Evolutionary conservation across 30 jellyfish, hydroid and myxozoan species (phyloP), one percentile per base, ranked within the genome.

Genomic region (Clytia hemisphaerica): DNA sequence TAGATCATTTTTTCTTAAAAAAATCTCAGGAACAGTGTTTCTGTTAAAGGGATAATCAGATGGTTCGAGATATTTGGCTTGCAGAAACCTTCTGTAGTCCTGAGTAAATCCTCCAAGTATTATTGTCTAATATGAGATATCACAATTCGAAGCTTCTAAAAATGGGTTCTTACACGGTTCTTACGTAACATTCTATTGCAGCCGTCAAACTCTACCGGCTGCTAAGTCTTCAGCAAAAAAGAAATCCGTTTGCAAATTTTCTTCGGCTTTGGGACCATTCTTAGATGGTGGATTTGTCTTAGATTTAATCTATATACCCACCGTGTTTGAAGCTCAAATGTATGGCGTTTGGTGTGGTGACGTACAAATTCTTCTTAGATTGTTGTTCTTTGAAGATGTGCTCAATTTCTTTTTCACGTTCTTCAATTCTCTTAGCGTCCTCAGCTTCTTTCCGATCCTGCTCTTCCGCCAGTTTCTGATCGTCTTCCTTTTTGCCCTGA

Each of bases 341-440:
- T 68, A 88, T 32, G 60, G 94, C 97, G 62, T 88, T 84, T 26
- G 97, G 94, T 22, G 87, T 67, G 5, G 89, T 38, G 7, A 79
- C 76, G 21, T 51, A 59, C 58, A 88, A 15, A 37, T 88, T 73
- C 12, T 78, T 50, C 21, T 58, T 7, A 18, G 71, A 37, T 54
- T 48, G 34, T 27, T 51, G 34, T 6, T 73, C 47, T 50, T 77
- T 67, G 10, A 75, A 46, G 29, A 76, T 33, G 3, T 75, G 32
- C n/a, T 14, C 22, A 16, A 79, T 80, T 10, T 64, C 77, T 40
- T 58, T 38, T 45, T 70, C 77, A 53, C 90, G 31, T 71, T 75
- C 94, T 49, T 73, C 93, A 37, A 48, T 83, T 53, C 82, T 67
- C 34, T 36, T 73, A 1, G 51, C 42, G 30, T 79, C 83, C 7